phyloP scores from a whole-genome alignment of 35 echinoderm and acorn worm genomes.

The Heliocidaris erythrogramma region DNA sequence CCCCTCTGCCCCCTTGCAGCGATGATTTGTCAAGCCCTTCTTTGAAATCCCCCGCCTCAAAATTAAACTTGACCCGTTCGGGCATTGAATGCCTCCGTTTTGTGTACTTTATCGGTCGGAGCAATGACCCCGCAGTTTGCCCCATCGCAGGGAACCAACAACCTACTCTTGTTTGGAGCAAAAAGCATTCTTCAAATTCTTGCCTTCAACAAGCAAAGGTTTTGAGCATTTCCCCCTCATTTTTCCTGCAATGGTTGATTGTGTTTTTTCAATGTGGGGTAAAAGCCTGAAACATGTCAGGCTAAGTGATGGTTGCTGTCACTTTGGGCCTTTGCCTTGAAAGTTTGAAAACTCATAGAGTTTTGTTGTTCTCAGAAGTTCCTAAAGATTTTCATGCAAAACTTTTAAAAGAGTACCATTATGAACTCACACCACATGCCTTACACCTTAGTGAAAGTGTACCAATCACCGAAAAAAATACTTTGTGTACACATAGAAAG shows the following conservation, averaged over 20 bases:
- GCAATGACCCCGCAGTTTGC: background rate
- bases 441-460: too few relatives aligned
- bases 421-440: background rate
- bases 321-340: background rate
- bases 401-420: too few relatives aligned
- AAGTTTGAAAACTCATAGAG: background rate
- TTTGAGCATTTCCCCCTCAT: background rate
- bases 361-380: background rate
- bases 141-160: constrained; percentile 4
- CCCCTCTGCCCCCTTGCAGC: constrained; percentile 17
- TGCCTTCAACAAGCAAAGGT: background rate
- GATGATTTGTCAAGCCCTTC: constrained; percentile 27
- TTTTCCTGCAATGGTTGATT: background rate
- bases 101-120: constrained; percentile 29
- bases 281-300: background rate
- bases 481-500: too few relatives aligned
- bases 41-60: constrained; percentile 39
- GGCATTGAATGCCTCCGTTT: background rate
- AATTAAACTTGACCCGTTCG: constrained; percentile 29
- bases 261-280: background rate
- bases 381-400: too few relatives aligned
- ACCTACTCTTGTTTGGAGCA: background rate
- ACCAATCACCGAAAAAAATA: too few relatives aligned
- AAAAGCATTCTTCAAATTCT: constrained; percentile 5
- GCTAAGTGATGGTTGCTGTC: background rate